These are phyloP conservation scores for Drosophila formosana DNA, from an alignment of 2,888 invertebrate genomes.

Conservation along the genomic window DNA sequence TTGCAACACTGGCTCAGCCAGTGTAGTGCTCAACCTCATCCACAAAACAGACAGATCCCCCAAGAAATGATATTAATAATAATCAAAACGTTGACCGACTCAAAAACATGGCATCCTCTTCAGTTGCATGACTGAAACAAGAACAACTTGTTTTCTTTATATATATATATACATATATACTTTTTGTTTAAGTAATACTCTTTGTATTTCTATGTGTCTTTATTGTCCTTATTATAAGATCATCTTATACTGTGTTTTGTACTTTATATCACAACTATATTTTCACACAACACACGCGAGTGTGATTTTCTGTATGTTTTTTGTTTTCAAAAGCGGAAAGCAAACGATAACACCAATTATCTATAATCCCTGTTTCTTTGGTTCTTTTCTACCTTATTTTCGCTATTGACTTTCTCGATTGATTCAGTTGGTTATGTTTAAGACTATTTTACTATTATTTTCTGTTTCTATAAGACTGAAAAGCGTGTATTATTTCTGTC, in stretches of 20 bases:
- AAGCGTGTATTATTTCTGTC: constrained; percentile 10
- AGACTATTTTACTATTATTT: background rate
- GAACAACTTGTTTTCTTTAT: background rate
- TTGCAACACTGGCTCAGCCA: constrained; percentile 26
- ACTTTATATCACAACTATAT: constrained; percentile 7
- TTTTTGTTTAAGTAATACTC: background rate
- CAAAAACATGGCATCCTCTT: constrained; percentile 1
- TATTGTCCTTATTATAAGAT: background rate
- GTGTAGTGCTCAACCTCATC: constrained; percentile 2
- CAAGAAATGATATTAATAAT: background rate
- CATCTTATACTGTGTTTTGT: constrained; percentile 9
- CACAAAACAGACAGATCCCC: background rate
- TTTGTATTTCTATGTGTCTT: background rate
- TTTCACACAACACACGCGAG: background rate
- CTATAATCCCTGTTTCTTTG: background rate
- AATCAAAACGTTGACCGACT: background rate
- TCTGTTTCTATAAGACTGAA: constrained; percentile 6
- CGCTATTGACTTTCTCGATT: constrained; percentile 9
- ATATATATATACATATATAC: background rate
- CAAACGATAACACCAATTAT: constrained; percentile 8
- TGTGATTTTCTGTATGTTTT: too few species aligned
- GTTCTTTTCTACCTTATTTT: background rate
- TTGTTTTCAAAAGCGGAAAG: constrained; percentile 3
- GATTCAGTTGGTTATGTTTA: constrained; percentile 7
- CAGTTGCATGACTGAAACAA: constrained; percentile 1